These are phyloP conservation scores for Autographa pulchrina DNA, from an alignment of 2,888 invertebrate species.

Conservation along the genomic window DNA sequence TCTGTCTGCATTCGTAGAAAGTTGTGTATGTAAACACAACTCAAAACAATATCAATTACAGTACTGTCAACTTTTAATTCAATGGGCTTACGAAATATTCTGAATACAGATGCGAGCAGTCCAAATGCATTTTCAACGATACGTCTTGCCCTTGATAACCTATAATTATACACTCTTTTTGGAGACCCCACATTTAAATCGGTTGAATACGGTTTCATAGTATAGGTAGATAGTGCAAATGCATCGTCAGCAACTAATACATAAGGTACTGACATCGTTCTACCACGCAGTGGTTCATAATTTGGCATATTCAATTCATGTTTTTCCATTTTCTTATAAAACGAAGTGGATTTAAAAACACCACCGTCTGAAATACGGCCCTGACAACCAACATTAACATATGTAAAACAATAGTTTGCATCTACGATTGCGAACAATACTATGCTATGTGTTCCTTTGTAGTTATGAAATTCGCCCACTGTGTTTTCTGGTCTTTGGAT, in stretches of 20 bases:
- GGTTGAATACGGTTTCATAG: conserved; percentile 51
- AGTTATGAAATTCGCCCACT: conserved; percentile 23
- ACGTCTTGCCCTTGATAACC: conserved; percentile 51
- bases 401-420: conserved; percentile 46
- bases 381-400: conserved; percentile 43
- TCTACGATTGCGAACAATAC: conserved; percentile 31
- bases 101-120: conserved; percentile 34
- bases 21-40: conserved; percentile 37
- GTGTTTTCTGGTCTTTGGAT: conserved; percentile 31
- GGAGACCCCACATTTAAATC: conserved; percentile 34
- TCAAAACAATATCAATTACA: conserved; percentile 31
- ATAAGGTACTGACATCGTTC: conserved; percentile 26
- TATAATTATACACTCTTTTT: conserved; percentile 38
- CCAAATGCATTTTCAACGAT: conserved; percentile 55
- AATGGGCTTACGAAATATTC: conserved; percentile 28
- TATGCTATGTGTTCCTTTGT: conserved; percentile 23
- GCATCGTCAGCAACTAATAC: conserved; percentile 59
- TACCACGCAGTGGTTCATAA: conserved; percentile 17
- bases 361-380: conserved; percentile 50
- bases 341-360: conserved; percentile 21
- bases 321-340: no score
- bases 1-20: conserved; percentile 34
- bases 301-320: conserved; percentile 11
- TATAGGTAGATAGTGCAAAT: conserved; percentile 45
- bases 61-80: conserved; percentile 25